phyloP scores from a whole-genome alignment of 1,140 invertebrate genomes.

The Copidosoma floridanum region DNA sequence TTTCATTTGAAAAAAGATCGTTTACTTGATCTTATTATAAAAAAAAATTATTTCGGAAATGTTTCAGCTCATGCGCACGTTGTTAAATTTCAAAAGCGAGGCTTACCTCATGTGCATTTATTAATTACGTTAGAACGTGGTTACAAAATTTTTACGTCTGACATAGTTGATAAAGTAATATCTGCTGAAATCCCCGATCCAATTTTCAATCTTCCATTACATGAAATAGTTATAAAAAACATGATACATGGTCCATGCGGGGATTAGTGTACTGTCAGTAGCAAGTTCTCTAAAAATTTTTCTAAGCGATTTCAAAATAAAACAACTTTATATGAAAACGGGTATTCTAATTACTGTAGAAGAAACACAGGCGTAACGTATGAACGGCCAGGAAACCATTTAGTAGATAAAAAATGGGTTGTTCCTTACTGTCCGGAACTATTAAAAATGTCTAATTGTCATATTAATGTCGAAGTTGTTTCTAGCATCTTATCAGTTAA shows the following conservation, averaged over 20 bases:
- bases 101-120: too few species aligned
- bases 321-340: constrained; percentile 43
- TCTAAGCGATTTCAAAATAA: too few species aligned
- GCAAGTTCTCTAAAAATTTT: constrained; percentile 33
- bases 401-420: constrained; percentile 5
- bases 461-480: background rate
- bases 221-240: constrained; percentile 31
- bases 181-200: constrained; percentile 53
- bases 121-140: too few species aligned
- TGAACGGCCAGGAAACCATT: background rate
- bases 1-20: too few species aligned
- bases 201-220: constrained; percentile 27
- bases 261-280: constrained; percentile 30
- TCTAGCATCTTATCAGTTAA: too few species aligned
- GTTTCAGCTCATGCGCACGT: constrained; percentile 33
- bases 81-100: too few species aligned
- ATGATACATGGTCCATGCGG: constrained; percentile 46
- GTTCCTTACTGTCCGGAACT: background rate
- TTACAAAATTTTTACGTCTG: constrained; percentile 38
- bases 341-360: constrained; percentile 46
- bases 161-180: constrained; percentile 43
- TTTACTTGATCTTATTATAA: constrained; percentile 12
- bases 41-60: constrained; percentile 36
- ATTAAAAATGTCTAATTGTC: constrained; percentile 1
- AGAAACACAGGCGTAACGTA: constrained; percentile 32